phyloP scores from a whole-genome alignment of 2,113 vertebrate species.

The Oostethus manadensis region DNA sequence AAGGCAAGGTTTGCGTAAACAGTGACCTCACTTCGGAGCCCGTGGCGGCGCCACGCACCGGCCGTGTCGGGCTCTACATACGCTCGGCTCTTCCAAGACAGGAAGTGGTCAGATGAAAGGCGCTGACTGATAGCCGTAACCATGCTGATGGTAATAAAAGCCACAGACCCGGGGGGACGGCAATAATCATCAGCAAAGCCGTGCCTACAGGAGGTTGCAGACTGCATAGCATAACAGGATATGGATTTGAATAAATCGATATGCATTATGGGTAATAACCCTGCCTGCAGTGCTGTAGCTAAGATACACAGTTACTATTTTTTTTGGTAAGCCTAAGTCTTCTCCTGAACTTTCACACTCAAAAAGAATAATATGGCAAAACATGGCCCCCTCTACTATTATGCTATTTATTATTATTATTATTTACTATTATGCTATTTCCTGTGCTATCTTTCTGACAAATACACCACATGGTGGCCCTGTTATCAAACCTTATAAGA shows the following conservation, averaged over 20 bases:
- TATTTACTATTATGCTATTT: no score
- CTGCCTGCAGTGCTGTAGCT: neutral
- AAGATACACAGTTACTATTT: neutral
- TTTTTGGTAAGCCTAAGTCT: no score
- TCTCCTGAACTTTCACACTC: no score
- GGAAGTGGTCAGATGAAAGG: constrained; percentile 16
- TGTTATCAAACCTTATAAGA: no score
- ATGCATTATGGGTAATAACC: neutral
- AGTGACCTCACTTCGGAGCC: constrained; percentile 35
- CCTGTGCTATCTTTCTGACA: no score
- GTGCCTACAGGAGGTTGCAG: neutral
- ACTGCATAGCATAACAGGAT: neutral
- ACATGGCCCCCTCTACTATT: no score
- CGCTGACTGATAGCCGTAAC: neutral
- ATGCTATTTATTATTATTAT: no score
- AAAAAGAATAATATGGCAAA: no score
- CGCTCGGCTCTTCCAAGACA: constrained; percentile 22
- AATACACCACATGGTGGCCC: no score
- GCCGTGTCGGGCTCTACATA: constrained; percentile 10
- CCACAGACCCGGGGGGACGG: neutral
- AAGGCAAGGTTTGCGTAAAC: constrained; percentile 22
- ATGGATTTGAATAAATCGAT: neutral
- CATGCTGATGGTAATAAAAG: neutral
- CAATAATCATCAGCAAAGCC: neutral
- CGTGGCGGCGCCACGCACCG: constrained; percentile 32